A percentile compares a stretch with the other conserved stretches of the same genome.
Conservation (phyloP, 30 jellyfish, hydroid and myxozoan species). For the Cassiopea xamachana region DNA sequence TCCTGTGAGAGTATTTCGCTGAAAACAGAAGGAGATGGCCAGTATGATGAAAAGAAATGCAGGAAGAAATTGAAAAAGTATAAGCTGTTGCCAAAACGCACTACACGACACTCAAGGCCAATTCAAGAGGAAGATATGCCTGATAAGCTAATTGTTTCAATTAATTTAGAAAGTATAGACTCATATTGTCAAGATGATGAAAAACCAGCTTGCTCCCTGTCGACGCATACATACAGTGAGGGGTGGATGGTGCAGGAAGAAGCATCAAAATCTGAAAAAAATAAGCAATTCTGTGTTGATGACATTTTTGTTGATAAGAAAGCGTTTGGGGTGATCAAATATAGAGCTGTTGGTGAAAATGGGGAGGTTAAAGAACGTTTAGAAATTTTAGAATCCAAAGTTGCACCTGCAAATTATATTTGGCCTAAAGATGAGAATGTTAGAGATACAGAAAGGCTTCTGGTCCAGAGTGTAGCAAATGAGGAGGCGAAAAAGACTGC, state of each 20-base stretch:
- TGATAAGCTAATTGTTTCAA: slow-evolving; percentile 55
- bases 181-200: slow-evolving; percentile 35
- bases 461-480: neutral
- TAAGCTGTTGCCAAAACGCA: slow-evolving; percentile 11
- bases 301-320: slow-evolving; percentile 50
- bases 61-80: neutral
- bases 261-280: slow-evolving; percentile 1
- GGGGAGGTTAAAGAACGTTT: slow-evolving; percentile 49
- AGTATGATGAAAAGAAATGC: neutral
- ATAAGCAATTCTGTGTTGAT: slow-evolving; percentile 32
- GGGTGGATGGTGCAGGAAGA: slow-evolving; percentile 74
- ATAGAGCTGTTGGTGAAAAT: slow-evolving; percentile 25
- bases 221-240: slow-evolving; percentile 57
- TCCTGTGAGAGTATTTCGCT: neutral
- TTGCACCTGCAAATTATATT: slow-evolving; percentile 48
- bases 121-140: slow-evolving; percentile 10
- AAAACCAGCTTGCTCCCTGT: slow-evolving; percentile 41
- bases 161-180: slow-evolving; percentile 25
- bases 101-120: slow-evolving; percentile 32
- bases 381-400: slow-evolving; percentile 39
- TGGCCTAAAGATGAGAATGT: slow-evolving; percentile 28
- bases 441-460: neutral
- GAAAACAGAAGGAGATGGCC: neutral
- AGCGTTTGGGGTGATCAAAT: slow-evolving; percentile 68
- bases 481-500: neutral